phyloP scores from a whole-genome alignment of 2,113 vertebrate species.

The Danionella cerebrum region DNA sequence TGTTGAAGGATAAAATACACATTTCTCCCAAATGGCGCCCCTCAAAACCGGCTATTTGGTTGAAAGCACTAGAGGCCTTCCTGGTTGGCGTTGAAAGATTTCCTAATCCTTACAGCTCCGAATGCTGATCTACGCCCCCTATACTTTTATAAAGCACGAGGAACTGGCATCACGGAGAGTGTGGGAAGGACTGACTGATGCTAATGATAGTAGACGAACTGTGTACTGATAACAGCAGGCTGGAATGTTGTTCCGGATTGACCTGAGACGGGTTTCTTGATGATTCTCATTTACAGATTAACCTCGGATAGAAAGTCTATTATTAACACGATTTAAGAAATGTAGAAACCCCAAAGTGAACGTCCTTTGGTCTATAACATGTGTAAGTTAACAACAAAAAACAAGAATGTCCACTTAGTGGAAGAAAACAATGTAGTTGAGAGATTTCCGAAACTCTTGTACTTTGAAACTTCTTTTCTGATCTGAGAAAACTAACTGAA shows the following conservation, averaged over 20 bases:
- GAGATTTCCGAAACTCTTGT: too few relatives aligned
- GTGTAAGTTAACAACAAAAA: too few relatives aligned
- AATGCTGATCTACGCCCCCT: not conserved
- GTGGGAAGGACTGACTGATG: conserved; percentile 7
- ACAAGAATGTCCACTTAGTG: too few relatives aligned
- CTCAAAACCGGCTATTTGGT: not conserved
- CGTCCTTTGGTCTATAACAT: too few relatives aligned
- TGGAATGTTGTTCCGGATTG: conserved; percentile 62
- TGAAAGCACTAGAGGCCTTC: conserved; percentile 13
- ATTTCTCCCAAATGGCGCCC: not conserved
- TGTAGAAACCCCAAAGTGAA: too few relatives aligned
- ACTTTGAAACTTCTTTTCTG: too few relatives aligned
- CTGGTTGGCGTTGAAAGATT: conserved; percentile 12
- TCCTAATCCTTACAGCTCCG: not conserved
- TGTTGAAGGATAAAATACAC: conserved; percentile 37
- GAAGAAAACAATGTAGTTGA: too few relatives aligned
- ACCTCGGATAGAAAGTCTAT: conserved; percentile 43
- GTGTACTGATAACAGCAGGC: conserved; percentile 63
- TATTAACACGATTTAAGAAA: too few relatives aligned
- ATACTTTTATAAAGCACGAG: not conserved
- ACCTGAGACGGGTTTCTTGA: conserved; percentile 45
- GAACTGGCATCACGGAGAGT: not conserved
- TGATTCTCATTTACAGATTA: conserved; percentile 47
- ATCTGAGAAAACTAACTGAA: too few relatives aligned
- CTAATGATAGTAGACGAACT: conserved; percentile 29